phyloP scores from a whole-genome alignment of 2,888 invertebrate genomes.

The Uropetala carovei region DNA sequence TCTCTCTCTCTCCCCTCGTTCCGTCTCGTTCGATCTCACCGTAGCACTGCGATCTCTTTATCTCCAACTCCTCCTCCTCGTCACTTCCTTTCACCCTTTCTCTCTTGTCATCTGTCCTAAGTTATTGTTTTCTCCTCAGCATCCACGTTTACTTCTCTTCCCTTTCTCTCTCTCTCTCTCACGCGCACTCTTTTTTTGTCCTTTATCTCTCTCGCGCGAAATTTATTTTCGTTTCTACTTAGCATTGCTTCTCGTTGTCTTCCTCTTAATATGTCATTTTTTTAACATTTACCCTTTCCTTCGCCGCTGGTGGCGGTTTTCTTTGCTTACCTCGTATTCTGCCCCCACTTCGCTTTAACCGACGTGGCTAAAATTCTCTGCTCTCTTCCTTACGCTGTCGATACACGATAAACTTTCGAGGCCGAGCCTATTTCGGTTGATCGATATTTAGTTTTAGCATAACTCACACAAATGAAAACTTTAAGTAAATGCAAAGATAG shows the following conservation, averaged over 20 bases:
- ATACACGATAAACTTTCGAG: too few species aligned
- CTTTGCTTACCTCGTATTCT: background rate
- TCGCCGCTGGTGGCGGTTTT: background rate
- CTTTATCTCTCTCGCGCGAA: background rate
- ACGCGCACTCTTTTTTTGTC: too few species aligned
- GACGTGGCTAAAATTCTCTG: too few species aligned
- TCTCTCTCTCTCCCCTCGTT: background rate
- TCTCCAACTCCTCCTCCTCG: background rate
- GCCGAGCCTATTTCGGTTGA: too few species aligned
- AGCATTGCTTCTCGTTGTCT: slow-evolving; percentile 9
- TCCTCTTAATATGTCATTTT: background rate
- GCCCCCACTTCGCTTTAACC: background rate
- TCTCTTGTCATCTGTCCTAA: background rate
- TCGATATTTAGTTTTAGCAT: too few species aligned
- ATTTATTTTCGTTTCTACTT: slow-evolving; percentile 3
- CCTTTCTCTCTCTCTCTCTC: background rate
- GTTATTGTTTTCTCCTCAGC: slow-evolving; percentile 12
- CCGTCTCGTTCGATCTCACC: background rate
- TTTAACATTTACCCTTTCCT: background rate
- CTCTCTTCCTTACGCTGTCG: too few species aligned
- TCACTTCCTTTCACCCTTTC: background rate
- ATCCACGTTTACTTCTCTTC: background rate
- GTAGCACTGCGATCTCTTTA: too few species aligned
- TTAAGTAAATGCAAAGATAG: too few species aligned
- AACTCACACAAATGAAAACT: too few species aligned